phyloP scores from a whole-genome alignment of 2,113 vertebrate species.

The Urocolius indicus region DNA sequence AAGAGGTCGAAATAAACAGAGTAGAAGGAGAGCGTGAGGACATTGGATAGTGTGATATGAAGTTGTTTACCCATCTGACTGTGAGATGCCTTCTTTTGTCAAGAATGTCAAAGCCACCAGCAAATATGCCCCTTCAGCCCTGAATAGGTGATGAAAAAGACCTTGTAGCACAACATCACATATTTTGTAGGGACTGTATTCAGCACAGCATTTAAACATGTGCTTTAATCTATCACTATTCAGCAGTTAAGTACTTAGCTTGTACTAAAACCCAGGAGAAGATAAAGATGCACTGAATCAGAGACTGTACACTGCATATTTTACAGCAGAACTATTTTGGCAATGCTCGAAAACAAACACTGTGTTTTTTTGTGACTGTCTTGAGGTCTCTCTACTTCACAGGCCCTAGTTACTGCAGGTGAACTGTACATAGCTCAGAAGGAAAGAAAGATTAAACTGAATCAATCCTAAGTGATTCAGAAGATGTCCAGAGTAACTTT shows the following conservation, averaged over 20 bases:
- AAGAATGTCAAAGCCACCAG: neutral
- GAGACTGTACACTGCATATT: neutral
- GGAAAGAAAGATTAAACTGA: neutral
- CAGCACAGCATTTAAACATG: neutral
- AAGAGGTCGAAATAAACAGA: neutral
- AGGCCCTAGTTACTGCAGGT: neutral
- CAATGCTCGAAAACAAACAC: neutral
- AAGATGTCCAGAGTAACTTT: neutral
- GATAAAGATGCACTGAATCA: neutral
- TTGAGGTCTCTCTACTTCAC: neutral
- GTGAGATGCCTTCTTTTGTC: neutral
- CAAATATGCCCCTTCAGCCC: neutral
- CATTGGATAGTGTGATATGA: neutral
- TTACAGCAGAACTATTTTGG: constrained; percentile 6
- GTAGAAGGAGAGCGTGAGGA: neutral
- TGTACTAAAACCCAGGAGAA: constrained; percentile 13
- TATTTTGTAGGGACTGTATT: neutral
- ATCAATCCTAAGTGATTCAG: neutral
- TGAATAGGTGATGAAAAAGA: neutral
- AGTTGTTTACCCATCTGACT: neutral
- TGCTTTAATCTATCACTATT: constrained; percentile 20
- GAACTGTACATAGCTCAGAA: neutral
- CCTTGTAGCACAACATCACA: neutral
- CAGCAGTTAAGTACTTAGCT: constrained; percentile 15
- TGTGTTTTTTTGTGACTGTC: neutral